A percentile compares a stretch with the other conserved stretches of the same genome.
phyloP scores from a whole-genome alignment of 2,113 vertebrate genomes.

The Zootoca vivipara region DNA sequence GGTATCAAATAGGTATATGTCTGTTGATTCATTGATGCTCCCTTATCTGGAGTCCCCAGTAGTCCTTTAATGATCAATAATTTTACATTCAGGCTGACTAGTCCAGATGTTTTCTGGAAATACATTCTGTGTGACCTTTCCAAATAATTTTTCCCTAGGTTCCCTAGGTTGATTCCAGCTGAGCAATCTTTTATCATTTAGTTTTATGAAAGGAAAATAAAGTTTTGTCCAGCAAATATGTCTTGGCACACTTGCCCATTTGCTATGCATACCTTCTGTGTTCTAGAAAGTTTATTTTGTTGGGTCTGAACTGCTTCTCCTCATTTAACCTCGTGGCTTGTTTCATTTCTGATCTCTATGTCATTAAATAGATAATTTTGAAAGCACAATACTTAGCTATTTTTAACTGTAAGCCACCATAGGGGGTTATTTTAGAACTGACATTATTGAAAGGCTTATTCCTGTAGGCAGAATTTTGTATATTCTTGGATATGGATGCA shows the following conservation, averaged over 20 bases:
- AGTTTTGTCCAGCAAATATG: slow-evolving; percentile 42
- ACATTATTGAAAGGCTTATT: slow-evolving; percentile 40
- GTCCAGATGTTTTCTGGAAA: slow-evolving; percentile 26
- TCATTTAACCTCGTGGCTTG: slow-evolving; percentile 62
- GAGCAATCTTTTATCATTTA: slow-evolving; percentile 52
- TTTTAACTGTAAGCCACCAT: slow-evolving; percentile 48
- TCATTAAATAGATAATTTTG: slow-evolving; percentile 49
- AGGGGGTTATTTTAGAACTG: slow-evolving; percentile 58
- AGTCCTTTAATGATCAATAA: slow-evolving; percentile 15
- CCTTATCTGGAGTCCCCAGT: slow-evolving; percentile 44
- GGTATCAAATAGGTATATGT: slow-evolving; percentile 47
- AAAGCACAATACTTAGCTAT: slow-evolving; percentile 53
- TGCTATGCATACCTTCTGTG: slow-evolving; percentile 42
- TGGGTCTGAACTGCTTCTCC: slow-evolving; percentile 66
- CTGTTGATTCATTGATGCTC: slow-evolving; percentile 50
- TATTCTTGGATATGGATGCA: slow-evolving; percentile 60
- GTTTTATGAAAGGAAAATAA: slow-evolving; percentile 40
- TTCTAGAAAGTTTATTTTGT: slow-evolving; percentile 48
- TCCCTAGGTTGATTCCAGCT: slow-evolving; percentile 48
- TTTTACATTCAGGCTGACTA: slow-evolving; percentile 44
- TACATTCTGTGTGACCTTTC: slow-evolving; percentile 31
- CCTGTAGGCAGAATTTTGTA: slow-evolving; percentile 60
- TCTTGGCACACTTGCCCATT: slow-evolving; percentile 48
- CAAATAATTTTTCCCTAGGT: slow-evolving; percentile 32
- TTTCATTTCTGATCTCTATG: slow-evolving; percentile 54